Evolutionary conservation across 2,888 invertebrate species (phyloP), one percentile per base, ranked within the genome.

Genomic region (Euclidia mi): DNA sequence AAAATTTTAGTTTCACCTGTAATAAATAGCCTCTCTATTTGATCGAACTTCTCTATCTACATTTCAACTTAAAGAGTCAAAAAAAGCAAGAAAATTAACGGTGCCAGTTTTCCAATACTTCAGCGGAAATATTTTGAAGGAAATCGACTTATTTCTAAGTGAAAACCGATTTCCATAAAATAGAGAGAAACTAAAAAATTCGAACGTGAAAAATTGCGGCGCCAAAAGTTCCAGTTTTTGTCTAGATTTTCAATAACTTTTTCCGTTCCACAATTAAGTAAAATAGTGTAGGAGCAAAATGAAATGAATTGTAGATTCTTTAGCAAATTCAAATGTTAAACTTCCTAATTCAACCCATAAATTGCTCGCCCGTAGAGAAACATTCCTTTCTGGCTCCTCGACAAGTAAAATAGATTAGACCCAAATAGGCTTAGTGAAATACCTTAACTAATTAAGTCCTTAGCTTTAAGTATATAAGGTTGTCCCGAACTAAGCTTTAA

Each of bases 391-490:
- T 32, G 3, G 37, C n/a, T 55, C 25, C 28, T 53, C n/a, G n/a
- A 43, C 47, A 35, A 47, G 41, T 41, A 32, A 55, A 66, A 71
- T 71, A 51, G 56, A 58, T n/a, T 48, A 51, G 47, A 56, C 45
- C 56, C 53, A 47, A 59, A 64, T 55, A 56, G 46, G 56, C 46
- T 56, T 48, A 71, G 43, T 48, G 43, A 41, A 59, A 53, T 45
- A 53, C 53, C 43, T 50, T 45, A 50, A 63, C 52, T 70, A 70
- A 71, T 70, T 58, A 70, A 66, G 71, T 53, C 50, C 31, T 70
- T 56, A 58, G 55, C 38, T 57, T 61, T 42, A 31, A 70, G 14
- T 42, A 34, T 50, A 47, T 51, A 50, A 43, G 29, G 40, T 34
- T 57, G 50, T 56, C 41, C 40, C 32, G 40, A 18, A 20, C 20